Evolutionary conservation across 37 sponge, comb jelly and placozoan species (phyloP), one percentile per base, ranked within the genome.

Genomic region (Dysidea cf. avara): DNA sequence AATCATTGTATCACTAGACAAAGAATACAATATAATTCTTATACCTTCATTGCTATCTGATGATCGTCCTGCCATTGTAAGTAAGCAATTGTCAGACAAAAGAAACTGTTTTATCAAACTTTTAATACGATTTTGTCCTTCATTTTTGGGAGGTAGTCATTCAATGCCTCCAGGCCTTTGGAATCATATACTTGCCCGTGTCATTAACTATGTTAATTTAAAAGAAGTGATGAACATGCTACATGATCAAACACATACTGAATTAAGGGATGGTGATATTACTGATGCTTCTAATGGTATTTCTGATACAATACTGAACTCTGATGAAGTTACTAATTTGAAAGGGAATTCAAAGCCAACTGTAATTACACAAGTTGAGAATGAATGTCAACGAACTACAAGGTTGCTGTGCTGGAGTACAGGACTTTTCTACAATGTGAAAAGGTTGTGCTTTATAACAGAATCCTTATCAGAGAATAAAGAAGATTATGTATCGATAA

Each of bases 161-260:
- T n/a, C n/a, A 58, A 81, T 73, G 16, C 90, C 90, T 9, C 75
- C 85, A n/a, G 90, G 90, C 12, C 84, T 89, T 68, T 89, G 90
- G 90, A 79, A 76, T 53, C 53, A 85, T 32, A 73, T 89, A 6
- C 65, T 89, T 16, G 72, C 90, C 14, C 38, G 90, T 24, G 33
- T 89, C 29, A 68, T 89, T 54, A 76, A 79, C 68, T 66, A 66
- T 5, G 49, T 81, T 12, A 52, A n/a, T n/a, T n/a, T n/a, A n/a
- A n/a, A 37, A 22, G 9, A 79, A n/a, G 71, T 79, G 21, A n/a
- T n/a, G n/a, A n/a, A n/a, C n/a, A n/a, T n/a, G n/a, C n/a, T n/a
- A n/a, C n/a, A n/a, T n/a, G n/a, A n/a, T n/a, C n/a, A n/a, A n/a
- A n/a, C n/a, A n/a, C n/a, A n/a, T n/a, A n/a, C n/a, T n/a, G n/a